Evolutionary conservation across 2,797 vertebrate genomes (phyloP), one percentile per base, ranked within the genome.

Genomic region (Hirundo rustica): DNA sequence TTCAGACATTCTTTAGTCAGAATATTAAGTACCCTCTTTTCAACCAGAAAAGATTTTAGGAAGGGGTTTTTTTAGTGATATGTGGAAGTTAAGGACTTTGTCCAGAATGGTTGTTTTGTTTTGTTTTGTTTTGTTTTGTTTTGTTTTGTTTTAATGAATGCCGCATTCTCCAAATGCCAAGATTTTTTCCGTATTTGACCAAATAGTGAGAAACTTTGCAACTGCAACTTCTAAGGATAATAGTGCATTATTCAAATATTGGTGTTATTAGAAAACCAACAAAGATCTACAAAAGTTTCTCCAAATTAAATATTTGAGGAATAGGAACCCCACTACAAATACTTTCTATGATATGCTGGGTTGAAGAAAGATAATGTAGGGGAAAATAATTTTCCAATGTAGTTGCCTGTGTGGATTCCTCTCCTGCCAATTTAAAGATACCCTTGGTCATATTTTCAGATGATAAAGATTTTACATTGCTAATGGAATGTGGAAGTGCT

Each of bases 181-280:
- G 3, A 1, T n/a, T 19, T 47, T 32, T 19, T 51, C 44, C 42
- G 66, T 92, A 23, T 85, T 72, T 88, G 94, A 90, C 29, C 53
- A 73, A 68, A 36, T 62, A 47, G 34, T 93, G 87, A 85, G 81
- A 72, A 90, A 72, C 38, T 80, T 92, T 79, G 54, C 77, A 94
- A 3, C 60, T 85, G 82, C 67, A 82, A 38, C 62, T 97, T 61
- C 34, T 71, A 54, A 91, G 64, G 65, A 73, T 71, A 89, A 78
- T 26, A 51, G 22, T 45, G 6, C 9, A 9, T 74, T 84, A 84
- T 67, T 89, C 87, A 57, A 71, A 65, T n/a, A 25, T 82, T 95
- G 45, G 36, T 34, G 57, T 82, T 72, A 70, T 58, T 54, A 66
- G 45, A 54, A 65, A 93, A 78, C 12, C n/a, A 84, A 45, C 5